A percentile compares a stretch with the other conserved stretches of the same genome.
Conservation (phyloP, 2,113 vertebrate genomes). For the Choloepus hoffmanni region DNA sequence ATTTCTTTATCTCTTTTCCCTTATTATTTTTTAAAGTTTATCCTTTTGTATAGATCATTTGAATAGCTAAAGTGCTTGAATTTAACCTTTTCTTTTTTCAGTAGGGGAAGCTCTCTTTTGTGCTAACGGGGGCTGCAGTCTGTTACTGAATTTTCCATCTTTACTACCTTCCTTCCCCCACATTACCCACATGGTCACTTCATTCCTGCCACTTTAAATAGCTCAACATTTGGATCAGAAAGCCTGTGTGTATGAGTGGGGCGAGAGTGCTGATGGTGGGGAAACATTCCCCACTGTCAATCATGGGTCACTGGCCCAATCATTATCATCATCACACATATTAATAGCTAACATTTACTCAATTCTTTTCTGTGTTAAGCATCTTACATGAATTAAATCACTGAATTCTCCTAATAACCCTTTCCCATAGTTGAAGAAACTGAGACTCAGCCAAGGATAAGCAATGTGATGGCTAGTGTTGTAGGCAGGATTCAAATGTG, state of each 20-base stretch:
- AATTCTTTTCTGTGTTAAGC: conserved; percentile 5
- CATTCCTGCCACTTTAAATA: background rate
- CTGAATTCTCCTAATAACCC: background rate
- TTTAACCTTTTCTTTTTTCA: conserved; percentile 29
- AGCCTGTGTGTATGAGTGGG: background rate
- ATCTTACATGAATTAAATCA: background rate
- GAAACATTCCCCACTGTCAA: background rate
- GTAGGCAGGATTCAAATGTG: background rate
- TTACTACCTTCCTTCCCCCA: background rate
- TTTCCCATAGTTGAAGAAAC: background rate
- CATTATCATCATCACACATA: background rate
- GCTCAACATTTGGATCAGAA: background rate
- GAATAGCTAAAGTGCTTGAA: background rate
- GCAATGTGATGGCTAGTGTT: background rate
- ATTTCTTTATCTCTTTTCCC: background rate
- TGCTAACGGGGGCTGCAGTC: background rate
- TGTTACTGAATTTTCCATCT: background rate
- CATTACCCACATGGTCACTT: background rate
- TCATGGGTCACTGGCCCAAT: background rate
- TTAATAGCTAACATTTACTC: background rate
- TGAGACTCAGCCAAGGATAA: background rate
- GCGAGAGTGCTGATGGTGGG: background rate
- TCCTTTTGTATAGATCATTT: background rate
- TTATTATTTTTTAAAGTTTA: background rate
- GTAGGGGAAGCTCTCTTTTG: background rate